These are phyloP conservation scores for Styela plicata DNA, from an alignment of 23 tunicate species.

Conservation along the genomic window DNA sequence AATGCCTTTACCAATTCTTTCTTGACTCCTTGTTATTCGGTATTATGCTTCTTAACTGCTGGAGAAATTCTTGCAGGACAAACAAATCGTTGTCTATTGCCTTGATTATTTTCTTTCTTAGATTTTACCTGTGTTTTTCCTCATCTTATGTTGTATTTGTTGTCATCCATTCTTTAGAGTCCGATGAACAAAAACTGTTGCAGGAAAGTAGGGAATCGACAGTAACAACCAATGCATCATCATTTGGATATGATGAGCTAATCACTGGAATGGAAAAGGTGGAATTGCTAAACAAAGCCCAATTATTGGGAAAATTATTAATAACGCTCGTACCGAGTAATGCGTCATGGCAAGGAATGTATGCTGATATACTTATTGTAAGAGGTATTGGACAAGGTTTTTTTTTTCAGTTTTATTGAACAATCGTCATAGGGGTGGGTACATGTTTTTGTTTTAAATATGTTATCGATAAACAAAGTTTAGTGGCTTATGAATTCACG, in stretches of 20 bases:
- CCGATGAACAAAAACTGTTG: background rate
- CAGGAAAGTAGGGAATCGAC: slow-evolving; percentile 38
- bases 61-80: too few relatives aligned
- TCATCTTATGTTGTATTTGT: background rate
- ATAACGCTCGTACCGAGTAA: slow-evolving; percentile 47
- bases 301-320: slow-evolving; percentile 46
- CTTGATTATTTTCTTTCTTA: too few relatives aligned
- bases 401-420: too few relatives aligned
- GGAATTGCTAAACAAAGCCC: slow-evolving; percentile 45
- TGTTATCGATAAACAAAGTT: too few relatives aligned
- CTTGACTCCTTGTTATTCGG: too few relatives aligned
- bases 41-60: too few relatives aligned
- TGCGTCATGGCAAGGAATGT: slow-evolving; percentile 71
- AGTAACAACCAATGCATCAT: slow-evolving; percentile 33
- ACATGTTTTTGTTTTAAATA: too few relatives aligned
- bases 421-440: too few relatives aligned
- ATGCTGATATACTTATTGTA: slow-evolving; percentile 75
- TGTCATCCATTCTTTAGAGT: background rate
- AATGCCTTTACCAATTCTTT: too few relatives aligned
- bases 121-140: background rate
- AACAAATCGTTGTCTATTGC: too few relatives aligned
- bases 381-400: too few relatives aligned
- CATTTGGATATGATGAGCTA: slow-evolving; percentile 44
- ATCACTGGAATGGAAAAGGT: slow-evolving; percentile 60
- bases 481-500: too few relatives aligned